Evolutionary conservation across 1,140 invertebrate genomes (phyloP), one percentile per base, ranked within the genome.

Genomic region (Andricus grossulariae): DNA sequence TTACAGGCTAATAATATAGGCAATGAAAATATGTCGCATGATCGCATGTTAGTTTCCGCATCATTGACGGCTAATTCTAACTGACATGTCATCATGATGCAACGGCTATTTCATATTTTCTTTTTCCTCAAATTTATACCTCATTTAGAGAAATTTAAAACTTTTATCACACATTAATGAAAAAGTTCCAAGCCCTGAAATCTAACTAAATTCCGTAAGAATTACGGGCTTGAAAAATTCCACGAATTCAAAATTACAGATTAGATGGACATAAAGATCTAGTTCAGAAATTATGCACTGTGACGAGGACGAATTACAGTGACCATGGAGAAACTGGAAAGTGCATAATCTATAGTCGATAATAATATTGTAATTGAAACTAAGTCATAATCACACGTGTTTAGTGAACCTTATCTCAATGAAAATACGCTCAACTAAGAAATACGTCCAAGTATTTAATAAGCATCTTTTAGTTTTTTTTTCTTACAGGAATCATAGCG

Each of bases 271-370:
- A 32, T 66, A 8, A 45, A 66, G 16, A 32, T 13, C 13, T 39
- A n/a, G 60, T 66, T 66, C 39, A 66, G 39, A 39, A 66, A 66
- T 60, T 60, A 60, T 60, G 55, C 55, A 10, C 21, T 32, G 57
- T 66, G 21, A 39, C 60, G 45, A 66, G 60, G 60, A 66, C 60
- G 12, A 66, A 66, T 66, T 39, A 45, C 60, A 66, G 3, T 66
- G 60, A n/a, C 60, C 60, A 39, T 66, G 60, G 60, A 39, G 13
- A 66, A 66, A 66, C 60, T 45, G 60, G 60, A 66, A 45, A 66
- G 60, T 66, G 60, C 60, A 66, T 66, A 66, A 66, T 66, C 60
- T 16, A 13, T 3, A 16, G 60, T n/a, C 25, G 8, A 25, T 13
- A 39, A 39, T 39, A 39, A 32, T 16, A 66, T 39, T n/a, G 39